Evolutionary conservation across 2,797 vertebrate species (phyloP).

Genomic region (Chelon auratus): DNA sequence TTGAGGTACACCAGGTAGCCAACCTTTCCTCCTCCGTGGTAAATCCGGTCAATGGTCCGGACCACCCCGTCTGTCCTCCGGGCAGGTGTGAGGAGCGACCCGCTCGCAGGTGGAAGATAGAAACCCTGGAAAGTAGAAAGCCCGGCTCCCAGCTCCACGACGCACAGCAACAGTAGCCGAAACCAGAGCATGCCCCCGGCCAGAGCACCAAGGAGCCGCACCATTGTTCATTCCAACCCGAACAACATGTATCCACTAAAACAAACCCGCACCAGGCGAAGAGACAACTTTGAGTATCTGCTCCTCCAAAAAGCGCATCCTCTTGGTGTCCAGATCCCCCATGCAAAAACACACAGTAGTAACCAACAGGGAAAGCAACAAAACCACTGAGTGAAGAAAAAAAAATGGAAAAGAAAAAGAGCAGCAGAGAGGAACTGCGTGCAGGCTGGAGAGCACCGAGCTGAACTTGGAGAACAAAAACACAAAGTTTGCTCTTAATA

Average conservation of each 20-base stretch:
- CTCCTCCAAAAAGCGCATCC: constrained; percentile 75
- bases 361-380: constrained; percentile 54
- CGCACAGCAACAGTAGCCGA: constrained; percentile 75
- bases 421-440: constrained; percentile 35
- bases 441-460: constrained; percentile 68
- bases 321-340: constrained; percentile 62
- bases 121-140: constrained; percentile 68
- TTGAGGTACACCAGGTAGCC: constrained; percentile 92
- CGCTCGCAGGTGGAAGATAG: constrained; percentile 80
- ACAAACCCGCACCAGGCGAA: constrained; percentile 25
- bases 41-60: constrained; percentile 90
- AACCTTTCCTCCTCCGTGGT: constrained; percentile 91
- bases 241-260: constrained; percentile 62
- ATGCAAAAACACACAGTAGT: constrained; percentile 37
- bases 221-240: constrained; percentile 72
- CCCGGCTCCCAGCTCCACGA: constrained; percentile 57
- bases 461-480: constrained; percentile 88
- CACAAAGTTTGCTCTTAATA: constrained; percentile 89
- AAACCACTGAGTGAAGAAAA: constrained; percentile 49
- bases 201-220: constrained; percentile 71
- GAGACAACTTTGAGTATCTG: constrained; percentile 59
- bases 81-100: constrained; percentile 77
- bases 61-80: constrained; percentile 86
- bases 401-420: constrained; percentile 2
- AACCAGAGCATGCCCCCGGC: constrained; percentile 67